Percentiles rank a stretch among this genome's conserved stretches.
phyloP scores from a whole-genome alignment of 2,888 invertebrate species.

The Macrosiphum euphorbiae region DNA sequence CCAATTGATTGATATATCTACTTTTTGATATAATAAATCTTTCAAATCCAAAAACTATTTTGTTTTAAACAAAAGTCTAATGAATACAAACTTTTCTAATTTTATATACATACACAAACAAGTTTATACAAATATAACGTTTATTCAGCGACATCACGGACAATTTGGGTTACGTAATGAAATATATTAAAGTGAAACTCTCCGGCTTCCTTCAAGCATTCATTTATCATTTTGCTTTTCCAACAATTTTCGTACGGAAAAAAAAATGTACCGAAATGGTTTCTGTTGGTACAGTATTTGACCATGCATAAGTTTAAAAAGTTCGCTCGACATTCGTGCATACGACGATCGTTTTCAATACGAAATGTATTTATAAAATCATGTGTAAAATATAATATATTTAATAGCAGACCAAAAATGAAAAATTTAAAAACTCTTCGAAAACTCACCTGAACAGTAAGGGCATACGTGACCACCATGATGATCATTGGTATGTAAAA shows the following conservation, averaged over 20 bases:
- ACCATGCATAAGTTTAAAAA: constrained; percentile 5
- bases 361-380: background rate
- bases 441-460: constrained; percentile 77
- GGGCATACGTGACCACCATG: constrained; percentile 92
- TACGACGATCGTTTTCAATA: background rate
- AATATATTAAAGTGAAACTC: constrained; percentile 52
- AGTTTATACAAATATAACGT: constrained; percentile 28
- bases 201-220: constrained; percentile 25
- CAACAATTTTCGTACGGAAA: background rate
- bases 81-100: constrained; percentile 50
- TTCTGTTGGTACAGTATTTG: background rate
- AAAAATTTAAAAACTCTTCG: background rate
- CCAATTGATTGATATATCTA: constrained; percentile 7
- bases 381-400: background rate
- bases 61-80: constrained; percentile 38
- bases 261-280: background rate
- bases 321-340: background rate
- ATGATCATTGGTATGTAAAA: constrained; percentile 96
- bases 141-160: constrained; percentile 10
- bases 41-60: constrained; percentile 21
- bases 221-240: constrained; percentile 36
- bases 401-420: background rate
- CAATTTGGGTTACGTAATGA: constrained; percentile 54
- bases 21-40: constrained; percentile 10
- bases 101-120: background rate